Base-by-base conservation (phyloP, 35 echinoderm and acorn worm species). In the Diadema setosum region DNA sequence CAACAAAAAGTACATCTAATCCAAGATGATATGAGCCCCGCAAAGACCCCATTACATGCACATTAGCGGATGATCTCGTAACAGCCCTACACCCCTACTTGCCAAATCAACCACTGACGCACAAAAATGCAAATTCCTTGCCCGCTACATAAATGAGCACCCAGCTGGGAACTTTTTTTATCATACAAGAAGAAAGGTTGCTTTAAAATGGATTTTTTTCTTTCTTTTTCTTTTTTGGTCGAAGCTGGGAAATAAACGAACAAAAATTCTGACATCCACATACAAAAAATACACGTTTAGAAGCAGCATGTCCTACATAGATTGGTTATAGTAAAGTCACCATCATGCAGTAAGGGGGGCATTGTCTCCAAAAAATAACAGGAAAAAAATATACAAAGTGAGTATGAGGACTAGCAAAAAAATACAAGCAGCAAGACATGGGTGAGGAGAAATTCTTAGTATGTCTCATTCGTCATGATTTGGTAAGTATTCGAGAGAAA, bases 351-450 rank as follows among this genome's bases (percentile, higher is more conserved):
- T 26, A 67, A n/a, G n/a, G n/a, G n/a, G n/a, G n/a, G n/a, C n/a
- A n/a, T n/a, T 33, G 27, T 67, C 63, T 67, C 63, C 25, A 67
- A 67, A 67, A 67, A 67, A 26, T 34, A n/a, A 67, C 27, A 32
- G 37, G 37, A 55, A 65, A 67, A 67, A 67, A 32, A 67, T 67
- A 67, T 67, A 67, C 12, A 67, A 33, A 67, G 63, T 67, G 63
- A 67, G 63, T 67, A 67, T 67, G 63, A 67, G 63, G 63, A 67
- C 18, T 67, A 15, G 63, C 14, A 67, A 67, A 67, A 67, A 60
- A 60, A 27, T 24, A 67, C 73, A 78, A 78, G 73, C 73, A 78
- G 73, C 73, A 32, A 42, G 29, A 41, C 73, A 78, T 78, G 73
- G 73, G 73, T 78, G 73, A 78, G 25, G 37, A 41, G 44, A 36